Evolutionary conservation across 2,797 vertebrate species (phyloP).

Genomic region (Coilia nasus): DNA sequence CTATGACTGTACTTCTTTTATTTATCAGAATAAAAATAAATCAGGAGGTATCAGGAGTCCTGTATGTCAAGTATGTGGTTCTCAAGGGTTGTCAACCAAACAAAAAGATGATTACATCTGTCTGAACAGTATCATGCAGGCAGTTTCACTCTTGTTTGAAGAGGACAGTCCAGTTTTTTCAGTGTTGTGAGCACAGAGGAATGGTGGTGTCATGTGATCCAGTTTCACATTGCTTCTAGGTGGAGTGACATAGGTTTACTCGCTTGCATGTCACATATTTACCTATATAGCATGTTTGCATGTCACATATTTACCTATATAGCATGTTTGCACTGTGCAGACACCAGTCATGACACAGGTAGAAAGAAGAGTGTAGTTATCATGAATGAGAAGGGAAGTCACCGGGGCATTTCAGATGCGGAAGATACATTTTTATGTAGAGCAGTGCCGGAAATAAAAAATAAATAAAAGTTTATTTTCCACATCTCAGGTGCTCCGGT

Average conservation of each 20-base stretch:
- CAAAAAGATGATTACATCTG: neutral
- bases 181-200: neutral
- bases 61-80: neutral
- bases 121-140: neutral
- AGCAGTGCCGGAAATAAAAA: too few relatives aligned
- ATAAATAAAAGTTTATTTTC: too few relatives aligned
- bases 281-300: too few relatives aligned
- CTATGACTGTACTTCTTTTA: neutral
- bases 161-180: constrained; percentile 7
- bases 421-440: too few relatives aligned
- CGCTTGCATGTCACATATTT: too few relatives aligned
- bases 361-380: too few relatives aligned
- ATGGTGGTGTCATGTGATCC: neutral
- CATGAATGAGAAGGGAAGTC: too few relatives aligned
- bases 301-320: too few relatives aligned
- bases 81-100: neutral
- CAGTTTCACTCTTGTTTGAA: constrained; percentile 8
- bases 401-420: too few relatives aligned
- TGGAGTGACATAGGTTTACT: neutral
- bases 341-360: too few relatives aligned
- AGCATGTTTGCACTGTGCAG: too few relatives aligned
- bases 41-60: neutral
- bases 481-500: too few relatives aligned
- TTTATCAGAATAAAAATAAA: neutral
- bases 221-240: neutral